Evolutionary conservation across 2,888 invertebrate species (phyloP).

Genomic region (Drosophila sordidula): DNA sequence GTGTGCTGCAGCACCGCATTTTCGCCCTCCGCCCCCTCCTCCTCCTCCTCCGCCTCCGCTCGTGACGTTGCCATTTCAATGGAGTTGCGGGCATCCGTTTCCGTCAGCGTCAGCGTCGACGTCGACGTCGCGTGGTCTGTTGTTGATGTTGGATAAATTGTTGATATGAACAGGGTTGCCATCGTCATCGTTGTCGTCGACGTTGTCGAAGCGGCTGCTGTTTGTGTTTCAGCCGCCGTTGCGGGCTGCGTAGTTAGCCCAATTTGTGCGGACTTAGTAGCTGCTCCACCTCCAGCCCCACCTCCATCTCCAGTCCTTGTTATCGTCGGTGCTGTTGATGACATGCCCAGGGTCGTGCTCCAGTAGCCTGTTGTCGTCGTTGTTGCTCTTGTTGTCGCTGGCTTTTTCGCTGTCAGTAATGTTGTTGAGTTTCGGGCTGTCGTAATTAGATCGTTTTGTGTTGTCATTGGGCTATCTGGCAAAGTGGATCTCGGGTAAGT

Average conservation of each 20-base stretch:
- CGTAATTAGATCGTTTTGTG: slow-evolving; percentile 78
- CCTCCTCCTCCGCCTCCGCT: not conserved
- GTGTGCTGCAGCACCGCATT: slow-evolving; percentile 31
- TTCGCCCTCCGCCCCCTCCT: not conserved
- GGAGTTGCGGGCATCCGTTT: slow-evolving; percentile 74
- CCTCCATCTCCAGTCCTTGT: slow-evolving; percentile 13
- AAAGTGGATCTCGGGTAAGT: slow-evolving; percentile 72
- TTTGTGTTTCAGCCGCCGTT: slow-evolving; percentile 35
- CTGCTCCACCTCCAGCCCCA: slow-evolving; percentile 14
- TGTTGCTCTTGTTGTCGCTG: slow-evolving; percentile 29
- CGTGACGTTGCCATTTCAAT: slow-evolving; percentile 51
- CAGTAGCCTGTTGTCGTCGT: slow-evolving; percentile 24
- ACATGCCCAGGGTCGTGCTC: slow-evolving; percentile 56
- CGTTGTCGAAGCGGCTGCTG: slow-evolving; percentile 26
- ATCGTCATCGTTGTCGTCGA: slow-evolving; percentile 12
- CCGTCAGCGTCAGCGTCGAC: slow-evolving; percentile 29
- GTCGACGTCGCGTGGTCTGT: slow-evolving; percentile 19
- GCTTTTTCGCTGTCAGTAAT: slow-evolving; percentile 59
- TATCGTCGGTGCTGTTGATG: slow-evolving; percentile 63
- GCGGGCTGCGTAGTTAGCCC: slow-evolving; percentile 64
- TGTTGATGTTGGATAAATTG: slow-evolving; percentile 65
- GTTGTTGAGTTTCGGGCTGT: slow-evolving; percentile 59
- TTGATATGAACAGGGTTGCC: slow-evolving; percentile 65
- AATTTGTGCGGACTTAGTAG: slow-evolving; percentile 72
- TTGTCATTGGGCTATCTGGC: slow-evolving; percentile 75